A percentile compares a stretch with the other conserved stretches of the same genome.
Evolutionary conservation across 1,140 invertebrate species (phyloP).

Genomic region (Drosophila subobscura): DNA sequence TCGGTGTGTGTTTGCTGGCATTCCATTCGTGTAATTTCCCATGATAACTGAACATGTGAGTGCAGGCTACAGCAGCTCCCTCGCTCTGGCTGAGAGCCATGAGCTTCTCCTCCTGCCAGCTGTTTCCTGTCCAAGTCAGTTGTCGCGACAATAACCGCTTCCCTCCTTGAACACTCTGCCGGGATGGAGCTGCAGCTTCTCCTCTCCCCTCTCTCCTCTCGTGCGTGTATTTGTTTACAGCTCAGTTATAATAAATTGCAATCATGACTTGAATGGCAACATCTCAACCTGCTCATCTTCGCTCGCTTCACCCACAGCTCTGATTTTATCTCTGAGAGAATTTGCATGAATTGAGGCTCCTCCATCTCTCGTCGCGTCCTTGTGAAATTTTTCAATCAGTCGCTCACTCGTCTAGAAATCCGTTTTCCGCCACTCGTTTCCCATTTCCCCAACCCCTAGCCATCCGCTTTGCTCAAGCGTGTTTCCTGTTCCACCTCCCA

Average conservation of each 20-base stretch:
- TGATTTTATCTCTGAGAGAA: slow-evolving; percentile 30
- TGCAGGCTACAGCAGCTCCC: slow-evolving; percentile 37
- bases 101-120: slow-evolving; percentile 23
- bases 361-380: background rate
- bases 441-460: slow-evolving; percentile 30
- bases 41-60: slow-evolving; percentile 68
- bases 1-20: slow-evolving; percentile 35
- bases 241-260: slow-evolving; percentile 61
- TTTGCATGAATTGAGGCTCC: slow-evolving; percentile 47
- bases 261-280: slow-evolving; percentile 71
- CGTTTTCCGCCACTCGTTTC: slow-evolving; percentile 75
- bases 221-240: slow-evolving; percentile 48
- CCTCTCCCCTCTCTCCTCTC: background rate
- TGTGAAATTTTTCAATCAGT: slow-evolving; percentile 63
- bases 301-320: background rate
- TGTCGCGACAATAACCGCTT: slow-evolving; percentile 61
- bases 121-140: slow-evolving; percentile 47
- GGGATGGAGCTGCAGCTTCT: slow-evolving; percentile 15
- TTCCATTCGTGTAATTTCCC: slow-evolving; percentile 80
- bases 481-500: slow-evolving; percentile 12
- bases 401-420: slow-evolving; percentile 67
- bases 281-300: slow-evolving; percentile 12
- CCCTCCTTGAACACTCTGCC: too few relatives aligned
- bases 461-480: slow-evolving; percentile 8
- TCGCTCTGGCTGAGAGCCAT: background rate